These are phyloP conservation scores for Spea hammondii DNA, from an alignment of 2,797 vertebrate species.

Conservation along the genomic window DNA sequence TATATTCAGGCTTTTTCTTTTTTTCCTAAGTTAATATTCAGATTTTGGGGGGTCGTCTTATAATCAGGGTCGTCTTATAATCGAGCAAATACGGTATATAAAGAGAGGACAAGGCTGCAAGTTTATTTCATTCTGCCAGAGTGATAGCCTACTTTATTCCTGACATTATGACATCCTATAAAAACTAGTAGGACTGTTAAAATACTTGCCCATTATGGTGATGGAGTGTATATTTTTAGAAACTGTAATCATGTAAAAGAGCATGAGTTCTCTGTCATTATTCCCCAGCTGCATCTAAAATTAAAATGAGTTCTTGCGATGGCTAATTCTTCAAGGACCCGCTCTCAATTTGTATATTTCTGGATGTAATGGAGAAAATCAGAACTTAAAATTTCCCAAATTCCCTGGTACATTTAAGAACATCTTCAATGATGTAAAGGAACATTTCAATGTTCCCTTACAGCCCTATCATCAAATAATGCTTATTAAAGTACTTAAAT, in stretches of 20 bases:
- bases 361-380: conserved; percentile 27
- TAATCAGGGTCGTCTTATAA: no score
- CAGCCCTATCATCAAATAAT: no score
- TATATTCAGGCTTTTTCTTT: no score
- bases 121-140: conserved; percentile 25
- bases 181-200: conserved; percentile 40
- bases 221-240: conserved; percentile 51
- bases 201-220: conserved; percentile 48
- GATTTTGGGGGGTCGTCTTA: no score
- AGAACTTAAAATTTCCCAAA: conserved; percentile 29
- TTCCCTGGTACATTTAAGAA: conserved; percentile 11
- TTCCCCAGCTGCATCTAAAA: conserved; percentile 51
- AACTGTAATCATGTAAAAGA: conserved; percentile 50
- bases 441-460: not conserved
- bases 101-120: not conserved
- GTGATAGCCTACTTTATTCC: conserved; percentile 42
- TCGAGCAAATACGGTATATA: no score
- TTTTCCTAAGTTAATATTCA: no score
- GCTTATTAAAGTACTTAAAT: no score
- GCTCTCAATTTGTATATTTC: conserved; percentile 43
- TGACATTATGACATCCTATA: conserved; percentile 46
- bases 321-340: conserved; percentile 47
- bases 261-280: conserved; percentile 43
- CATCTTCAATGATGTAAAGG: conserved; percentile 24
- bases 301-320: conserved; percentile 50